phyloP scores from a whole-genome alignment of 1,140 invertebrate species.

The Achroia grisella region DNA sequence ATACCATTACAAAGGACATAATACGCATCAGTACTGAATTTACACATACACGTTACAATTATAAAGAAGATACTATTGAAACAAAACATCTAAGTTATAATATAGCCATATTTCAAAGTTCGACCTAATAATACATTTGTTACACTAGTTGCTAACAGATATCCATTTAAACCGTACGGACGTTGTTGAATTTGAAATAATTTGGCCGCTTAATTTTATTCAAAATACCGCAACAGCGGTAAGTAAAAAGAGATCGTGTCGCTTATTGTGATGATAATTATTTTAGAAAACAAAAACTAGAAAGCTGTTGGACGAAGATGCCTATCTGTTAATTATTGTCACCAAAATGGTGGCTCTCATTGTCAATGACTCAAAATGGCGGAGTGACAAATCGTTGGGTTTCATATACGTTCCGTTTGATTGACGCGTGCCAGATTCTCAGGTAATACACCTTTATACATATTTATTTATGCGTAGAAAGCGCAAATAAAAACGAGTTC shows the following conservation, averaged over 20 bases:
- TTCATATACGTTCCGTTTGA: conserved; percentile 59
- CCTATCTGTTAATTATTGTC: conserved; percentile 71
- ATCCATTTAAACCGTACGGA: conserved; percentile 31
- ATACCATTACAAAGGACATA: conserved; percentile 16
- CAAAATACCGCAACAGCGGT: conserved; percentile 67
- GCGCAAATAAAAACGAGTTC: conserved; percentile 67
- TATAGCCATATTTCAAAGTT: too few species aligned
- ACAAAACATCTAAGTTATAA: neutral
- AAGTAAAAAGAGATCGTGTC: conserved; percentile 63
- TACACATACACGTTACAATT: conserved; percentile 3
- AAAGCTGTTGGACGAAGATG: conserved; percentile 60
- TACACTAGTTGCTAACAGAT: conserved; percentile 35
- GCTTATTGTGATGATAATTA: conserved; percentile 72
- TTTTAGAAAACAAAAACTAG: conserved; percentile 71
- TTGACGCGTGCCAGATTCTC: conserved; percentile 69
- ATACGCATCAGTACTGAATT: neutral
- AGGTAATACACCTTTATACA: conserved; percentile 54
- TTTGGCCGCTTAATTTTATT: conserved; percentile 59
- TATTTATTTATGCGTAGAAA: conserved; percentile 69
- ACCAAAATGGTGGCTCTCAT: conserved; percentile 62
- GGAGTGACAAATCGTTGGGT: conserved; percentile 65
- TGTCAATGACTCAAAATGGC: conserved; percentile 63
- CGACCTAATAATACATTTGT: conserved; percentile 21
- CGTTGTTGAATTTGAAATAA: conserved; percentile 43
- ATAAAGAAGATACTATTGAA: conserved; percentile 9